Evolutionary conservation across 2,113 vertebrate species (phyloP).

Genomic region (Polypterus bichir): DNA sequence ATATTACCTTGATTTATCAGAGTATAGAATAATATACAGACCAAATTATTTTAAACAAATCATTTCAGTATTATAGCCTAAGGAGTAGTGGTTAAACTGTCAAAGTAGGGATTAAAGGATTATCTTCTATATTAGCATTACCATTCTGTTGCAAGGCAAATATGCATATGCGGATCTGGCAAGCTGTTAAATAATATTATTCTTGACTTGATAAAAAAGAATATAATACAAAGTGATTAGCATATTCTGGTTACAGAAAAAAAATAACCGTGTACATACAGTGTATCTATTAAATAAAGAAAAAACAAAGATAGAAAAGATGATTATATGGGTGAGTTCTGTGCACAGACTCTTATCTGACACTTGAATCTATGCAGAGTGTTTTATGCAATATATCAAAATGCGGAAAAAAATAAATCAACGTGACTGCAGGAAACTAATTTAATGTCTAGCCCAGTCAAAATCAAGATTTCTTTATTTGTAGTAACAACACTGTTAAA

Average conservation of each 20-base stretch:
- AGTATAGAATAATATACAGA: no score
- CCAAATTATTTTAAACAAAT: not conserved
- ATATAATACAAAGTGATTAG: conserved; percentile 56
- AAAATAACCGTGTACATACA: conserved; percentile 41
- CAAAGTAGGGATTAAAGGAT: not conserved
- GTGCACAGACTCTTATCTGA: conserved; percentile 56
- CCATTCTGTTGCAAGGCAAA: not conserved
- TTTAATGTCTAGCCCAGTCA: conserved; percentile 67
- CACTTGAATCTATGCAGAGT: conserved; percentile 61
- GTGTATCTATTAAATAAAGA: conserved; percentile 69
- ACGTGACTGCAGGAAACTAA: conserved; percentile 61
- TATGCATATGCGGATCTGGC: conserved; percentile 1
- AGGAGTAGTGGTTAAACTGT: not conserved
- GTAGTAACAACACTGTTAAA: conserved; percentile 72
- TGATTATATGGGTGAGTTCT: conserved; percentile 63
- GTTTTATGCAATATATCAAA: conserved; percentile 67
- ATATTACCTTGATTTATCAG: no score
- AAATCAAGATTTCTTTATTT: conserved; percentile 70
- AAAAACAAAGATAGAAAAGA: conserved; percentile 66
- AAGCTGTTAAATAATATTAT: conserved; percentile 56
- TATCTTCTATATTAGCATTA: not conserved
- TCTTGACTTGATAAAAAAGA: conserved; percentile 48
- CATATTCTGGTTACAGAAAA: conserved; percentile 38
- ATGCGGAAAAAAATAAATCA: conserved; percentile 72
- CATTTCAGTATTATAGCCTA: conserved; percentile 5